Evolutionary conservation across 2,888 invertebrate genomes (phyloP), one percentile per base, ranked within the genome.

Genomic region (Andricus quercusramuli): DNA sequence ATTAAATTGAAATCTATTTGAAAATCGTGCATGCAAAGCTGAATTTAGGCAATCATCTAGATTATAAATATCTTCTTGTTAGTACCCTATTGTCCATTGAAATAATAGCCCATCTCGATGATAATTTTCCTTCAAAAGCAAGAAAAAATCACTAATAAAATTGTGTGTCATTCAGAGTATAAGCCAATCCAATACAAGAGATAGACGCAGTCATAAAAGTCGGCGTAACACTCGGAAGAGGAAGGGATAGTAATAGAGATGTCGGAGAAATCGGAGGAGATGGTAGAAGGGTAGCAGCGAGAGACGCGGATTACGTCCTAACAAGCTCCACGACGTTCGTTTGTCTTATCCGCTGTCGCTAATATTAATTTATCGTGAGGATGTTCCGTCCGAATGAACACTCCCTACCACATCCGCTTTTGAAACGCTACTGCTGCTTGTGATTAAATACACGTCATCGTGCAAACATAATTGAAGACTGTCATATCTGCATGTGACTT

Each of bases 321-420:
- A 92, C 92, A 92, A 92, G 92, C 92, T 91, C 87, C 91, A 88
- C 91, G 90, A 91, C 92, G 90, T 92, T 92, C 92, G 92, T 92
- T 92, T 92, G 92, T 92, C 92, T 92, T 92, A 92, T 92, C 91
- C 92, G 91, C 90, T 90, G 88, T 90, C 88, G 88, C 91, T 91
- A 91, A 92, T 91, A 89, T 92, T 92, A 92, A 92, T 92, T 92
- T 91, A 90, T 83, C 86, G 86, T 83, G 85, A 87, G 86, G 86
- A 87, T 85, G 88, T 84, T 83, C 83, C 85, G 85, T 85, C 85
- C 41, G 76, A 78, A 78, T 51, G 65, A 80, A 81, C 64, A 70
- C 81, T 80, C 83, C 82, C 77, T 78, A 77, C 80, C 79, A 68
- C 74, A 79, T 56, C 37, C 74, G 56, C 66, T 67, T 78, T 77